Percentiles rank a stretch among this genome's conserved stretches.
phyloP scores from a whole-genome alignment of 2,888 invertebrate species.

The Morinoia aosen region DNA sequence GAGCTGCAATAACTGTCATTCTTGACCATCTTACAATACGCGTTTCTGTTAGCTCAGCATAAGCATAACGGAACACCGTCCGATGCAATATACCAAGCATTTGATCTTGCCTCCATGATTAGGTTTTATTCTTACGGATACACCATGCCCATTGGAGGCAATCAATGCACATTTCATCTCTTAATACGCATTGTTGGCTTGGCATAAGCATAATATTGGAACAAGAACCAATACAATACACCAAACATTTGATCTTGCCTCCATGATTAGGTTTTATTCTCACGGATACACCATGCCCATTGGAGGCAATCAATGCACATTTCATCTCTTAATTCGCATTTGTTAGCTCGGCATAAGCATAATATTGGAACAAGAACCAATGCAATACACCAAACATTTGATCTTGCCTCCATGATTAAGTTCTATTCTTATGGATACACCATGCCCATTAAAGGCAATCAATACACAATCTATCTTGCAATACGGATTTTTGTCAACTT shows the following conservation, averaged over 20 bases:
- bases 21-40: neutral
- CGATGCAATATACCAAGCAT: neutral
- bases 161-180: neutral
- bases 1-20: no score
- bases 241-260: neutral
- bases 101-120: constrained; percentile 31
- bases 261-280: neutral
- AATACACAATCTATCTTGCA: neutral
- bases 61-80: neutral
- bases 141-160: constrained; percentile 29
- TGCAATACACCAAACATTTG: neutral
- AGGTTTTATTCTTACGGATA: constrained; percentile 8
- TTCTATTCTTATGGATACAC: neutral
- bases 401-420: neutral
- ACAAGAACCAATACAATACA: neutral
- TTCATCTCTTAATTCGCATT: neutral
- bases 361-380: neutral
- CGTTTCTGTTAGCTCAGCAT: neutral
- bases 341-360: neutral
- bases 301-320: neutral
- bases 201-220: neutral
- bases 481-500: neutral
- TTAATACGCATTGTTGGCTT: neutral
- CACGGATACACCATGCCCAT: constrained; percentile 14
- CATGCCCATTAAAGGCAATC: neutral